Base-by-base conservation (phyloP, 2,888 invertebrate genomes). In the Pyrrhosoma nymphula region DNA sequence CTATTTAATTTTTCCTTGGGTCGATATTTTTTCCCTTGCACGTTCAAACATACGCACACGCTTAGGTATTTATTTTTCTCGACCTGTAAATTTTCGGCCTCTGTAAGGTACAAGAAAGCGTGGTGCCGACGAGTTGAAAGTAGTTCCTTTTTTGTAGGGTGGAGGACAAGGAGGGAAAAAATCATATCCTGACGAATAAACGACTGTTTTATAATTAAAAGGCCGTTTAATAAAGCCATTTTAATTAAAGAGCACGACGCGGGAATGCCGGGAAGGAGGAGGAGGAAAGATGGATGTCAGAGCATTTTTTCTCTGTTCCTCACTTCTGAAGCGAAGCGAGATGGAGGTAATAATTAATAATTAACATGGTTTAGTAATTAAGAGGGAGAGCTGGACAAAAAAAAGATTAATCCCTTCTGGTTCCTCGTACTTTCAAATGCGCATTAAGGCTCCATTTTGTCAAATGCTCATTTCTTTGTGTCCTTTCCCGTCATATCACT, bases 131-230 rank as follows among this genome's bases (percentile, higher is more conserved):
- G 26, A 69, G 69, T 69, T 69, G 69, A 69, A 26, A 69, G 69
- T 69, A 26, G 69, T 69, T 26, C n/a, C 60, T 69, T 69, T 69
- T n/a, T 47, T 47, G 2, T 47, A 8, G 8, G 47, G 8, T 47
- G 47, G 47, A 47, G 47, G 8, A 8, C 8, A 69, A n/a, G 69
- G 69, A 69, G 69, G 69, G n/a, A 69, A 69, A 63, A n/a, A 69
- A 26, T 69, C 47, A n/a, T 69, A 26, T 26, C 8, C 47, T 26
- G 26, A 69, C 69, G 26, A n/a, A n/a, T 69, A 69, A 69, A 69
- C n/a, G 69, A 69, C 69, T 69, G 69, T 69, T 69, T 69, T n/a
- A 69, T 69, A 69, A 69, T 69, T 69, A 69, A 69, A 69, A 69
- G 69, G n/a, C 69, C 69, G 26, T 23, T 69, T 69, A 69, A 69